Percentiles rank a stretch among this genome's conserved stretches.
phyloP scores from a whole-genome alignment of 2,797 vertebrate species.

The Ispidina lecontei region DNA sequence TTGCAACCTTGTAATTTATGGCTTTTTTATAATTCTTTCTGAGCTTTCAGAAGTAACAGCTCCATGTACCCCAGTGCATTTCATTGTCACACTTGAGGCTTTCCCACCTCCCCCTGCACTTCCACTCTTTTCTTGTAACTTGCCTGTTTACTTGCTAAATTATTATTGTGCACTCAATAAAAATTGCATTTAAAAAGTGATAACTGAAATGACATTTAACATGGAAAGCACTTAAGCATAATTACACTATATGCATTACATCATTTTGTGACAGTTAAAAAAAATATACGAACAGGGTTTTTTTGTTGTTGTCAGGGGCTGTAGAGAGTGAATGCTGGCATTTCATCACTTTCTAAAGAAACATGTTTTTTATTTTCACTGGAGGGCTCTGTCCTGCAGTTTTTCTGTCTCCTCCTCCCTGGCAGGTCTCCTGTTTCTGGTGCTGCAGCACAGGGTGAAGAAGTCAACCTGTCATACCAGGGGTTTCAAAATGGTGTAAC shows the following conservation, averaged over 20 bases:
- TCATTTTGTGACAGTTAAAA: conserved; percentile 75
- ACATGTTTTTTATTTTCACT: background rate
- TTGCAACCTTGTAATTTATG: conserved; percentile 78
- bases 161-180: conserved; percentile 80
- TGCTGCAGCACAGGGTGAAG: background rate
- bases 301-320: conserved; percentile 37
- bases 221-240: conserved; percentile 83
- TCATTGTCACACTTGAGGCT: conserved; percentile 66
- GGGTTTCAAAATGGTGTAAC: background rate
- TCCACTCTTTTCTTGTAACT: conserved; percentile 70
- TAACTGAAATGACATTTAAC: conserved; percentile 88
- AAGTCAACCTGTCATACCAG: background rate
- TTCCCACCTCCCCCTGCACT: conserved; percentile 60
- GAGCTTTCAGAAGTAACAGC: conserved; percentile 70
- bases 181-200: conserved; percentile 82
- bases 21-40: conserved; percentile 67
- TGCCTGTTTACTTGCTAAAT: conserved; percentile 73
- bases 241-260: conserved; percentile 85
- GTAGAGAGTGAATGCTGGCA: conserved; percentile 23
- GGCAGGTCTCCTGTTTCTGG: background rate
- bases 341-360: conserved; percentile 12
- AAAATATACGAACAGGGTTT: conserved; percentile 43
- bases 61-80: conserved; percentile 63
- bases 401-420: background rate
- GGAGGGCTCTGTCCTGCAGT: background rate